Percentiles rank a stretch among this genome's conserved stretches.
Evolutionary conservation across 2,797 vertebrate species (phyloP).

Genomic region (Gymnoscopelus braueri): DNA sequence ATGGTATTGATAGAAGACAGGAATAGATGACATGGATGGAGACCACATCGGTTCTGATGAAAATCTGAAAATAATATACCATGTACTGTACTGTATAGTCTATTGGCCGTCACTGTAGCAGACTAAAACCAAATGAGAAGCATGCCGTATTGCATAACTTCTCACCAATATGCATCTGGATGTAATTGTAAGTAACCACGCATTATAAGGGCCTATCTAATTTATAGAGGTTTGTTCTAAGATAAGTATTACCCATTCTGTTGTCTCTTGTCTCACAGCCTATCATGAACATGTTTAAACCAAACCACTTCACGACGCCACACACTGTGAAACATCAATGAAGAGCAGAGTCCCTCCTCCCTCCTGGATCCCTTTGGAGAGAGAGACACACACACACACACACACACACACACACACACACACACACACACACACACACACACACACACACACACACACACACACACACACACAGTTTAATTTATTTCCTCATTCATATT

Average conservation of each 20-base stretch:
- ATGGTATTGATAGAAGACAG: slow-evolving; percentile 67
- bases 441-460: too few species aligned
- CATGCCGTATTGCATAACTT: slow-evolving; percentile 2
- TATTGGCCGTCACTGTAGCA: not conserved
- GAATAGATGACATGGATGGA: slow-evolving; percentile 49
- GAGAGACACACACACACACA: slow-evolving; percentile 39
- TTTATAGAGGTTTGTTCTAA: not conserved
- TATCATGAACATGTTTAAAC: slow-evolving; percentile 11
- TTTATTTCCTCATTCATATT: too few species aligned
- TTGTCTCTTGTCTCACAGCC: not conserved
- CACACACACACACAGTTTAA: too few species aligned
- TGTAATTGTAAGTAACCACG: not conserved
- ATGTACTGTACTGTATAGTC: not conserved
- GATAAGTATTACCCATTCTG: slow-evolving; percentile 2
- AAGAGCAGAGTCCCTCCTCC: slow-evolving; percentile 35
- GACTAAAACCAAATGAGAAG: not conserved
- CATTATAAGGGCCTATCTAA: not conserved
- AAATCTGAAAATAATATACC: slow-evolving; percentile 17
- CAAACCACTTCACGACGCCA: slow-evolving; percentile 18
- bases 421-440: too few species aligned
- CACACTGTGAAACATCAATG: slow-evolving; percentile 50
- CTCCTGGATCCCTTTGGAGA: slow-evolving; percentile 34
- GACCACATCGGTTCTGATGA: slow-evolving; percentile 36
- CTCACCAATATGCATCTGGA: not conserved
- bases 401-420: too few species aligned